Conservation (phyloP, 2,797 vertebrate species). For the Pitangus sulphuratus region DNA sequence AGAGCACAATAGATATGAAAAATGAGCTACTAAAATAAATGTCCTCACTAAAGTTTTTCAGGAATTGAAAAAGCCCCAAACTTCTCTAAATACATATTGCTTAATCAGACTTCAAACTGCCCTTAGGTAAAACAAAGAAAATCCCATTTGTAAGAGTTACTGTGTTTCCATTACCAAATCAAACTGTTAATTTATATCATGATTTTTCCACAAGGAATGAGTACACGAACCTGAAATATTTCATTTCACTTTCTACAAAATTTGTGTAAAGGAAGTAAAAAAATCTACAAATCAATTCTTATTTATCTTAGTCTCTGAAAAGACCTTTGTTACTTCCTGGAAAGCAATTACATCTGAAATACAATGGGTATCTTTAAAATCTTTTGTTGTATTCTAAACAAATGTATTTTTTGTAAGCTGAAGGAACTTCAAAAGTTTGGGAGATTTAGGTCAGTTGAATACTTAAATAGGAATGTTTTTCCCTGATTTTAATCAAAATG, state of each 20-base stretch:
- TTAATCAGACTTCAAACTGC: neutral
- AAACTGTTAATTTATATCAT: neutral
- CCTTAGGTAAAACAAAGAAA: neutral
- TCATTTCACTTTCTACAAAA: neutral
- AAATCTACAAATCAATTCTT: neutral
- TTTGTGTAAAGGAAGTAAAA: neutral
- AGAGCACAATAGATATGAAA: neutral
- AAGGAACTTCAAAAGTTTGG: constrained; percentile 8
- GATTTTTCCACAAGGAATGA: neutral
- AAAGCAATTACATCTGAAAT: neutral
- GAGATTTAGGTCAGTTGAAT: constrained; percentile 40
- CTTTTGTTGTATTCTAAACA: neutral
- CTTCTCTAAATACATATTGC: neutral
- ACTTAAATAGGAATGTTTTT: neutral
- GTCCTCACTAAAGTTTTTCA: neutral
- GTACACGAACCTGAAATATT: neutral
- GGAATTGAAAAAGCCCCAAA: rapidly evolving
- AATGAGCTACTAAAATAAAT: neutral
- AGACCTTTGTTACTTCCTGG: neutral
- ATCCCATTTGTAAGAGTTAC: neutral
- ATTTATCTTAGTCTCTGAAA: neutral
- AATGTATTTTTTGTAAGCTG: neutral
- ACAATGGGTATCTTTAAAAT: neutral
- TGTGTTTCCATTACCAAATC: neutral
- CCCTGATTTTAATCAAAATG: constrained; percentile 12